Evolutionary conservation across 2,888 invertebrate genomes (phyloP), one percentile per base, ranked within the genome.

Genomic region (Bedellia somnulentella): DNA sequence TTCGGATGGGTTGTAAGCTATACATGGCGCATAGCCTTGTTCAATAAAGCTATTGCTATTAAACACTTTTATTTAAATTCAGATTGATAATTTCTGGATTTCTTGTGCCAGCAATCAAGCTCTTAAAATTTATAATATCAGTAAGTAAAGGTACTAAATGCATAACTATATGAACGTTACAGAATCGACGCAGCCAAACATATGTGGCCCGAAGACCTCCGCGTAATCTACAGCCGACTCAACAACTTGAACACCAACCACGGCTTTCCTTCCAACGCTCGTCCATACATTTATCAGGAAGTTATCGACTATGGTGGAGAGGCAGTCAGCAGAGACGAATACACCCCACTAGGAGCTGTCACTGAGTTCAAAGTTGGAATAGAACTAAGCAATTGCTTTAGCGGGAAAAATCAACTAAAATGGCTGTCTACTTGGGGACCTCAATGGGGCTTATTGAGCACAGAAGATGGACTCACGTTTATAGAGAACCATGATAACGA

Each of bases 401-500:
- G 56, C 64, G 57, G 68, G 3, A 46, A 47, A 15, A 84, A 86
- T 41, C 59, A 73, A 6, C 53, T 88, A 2, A 79, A 80, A 38
- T 84, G 81, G 77, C 52, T 88, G 2, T 39, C 42, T 0, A 79
- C 49, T 35, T 86, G 83, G 73, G 86, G 87, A 18, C 57, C 79
- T 0, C 62, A 50, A 5, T 89, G 89, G 88, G 81, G 78, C 8
- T 66, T 87, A 13, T 40, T 85, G 2, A 62, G 75, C 0, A 52
- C 57, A 26, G 45, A 43, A 24, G 62, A 80, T 35, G 79, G 87
- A 1, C 45, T 89, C 0, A 82, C 85, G 1, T 89, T 90, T 48
- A 78, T 90, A 14, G 90, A 90, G 46, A 92, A 92, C 57, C 92
- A 92, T 47, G 92, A 92, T 52, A 88, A 86, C 42, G 88, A 90